Conservation (phyloP, 2,888 invertebrate species). For the Platycheirus rosarum region DNA sequence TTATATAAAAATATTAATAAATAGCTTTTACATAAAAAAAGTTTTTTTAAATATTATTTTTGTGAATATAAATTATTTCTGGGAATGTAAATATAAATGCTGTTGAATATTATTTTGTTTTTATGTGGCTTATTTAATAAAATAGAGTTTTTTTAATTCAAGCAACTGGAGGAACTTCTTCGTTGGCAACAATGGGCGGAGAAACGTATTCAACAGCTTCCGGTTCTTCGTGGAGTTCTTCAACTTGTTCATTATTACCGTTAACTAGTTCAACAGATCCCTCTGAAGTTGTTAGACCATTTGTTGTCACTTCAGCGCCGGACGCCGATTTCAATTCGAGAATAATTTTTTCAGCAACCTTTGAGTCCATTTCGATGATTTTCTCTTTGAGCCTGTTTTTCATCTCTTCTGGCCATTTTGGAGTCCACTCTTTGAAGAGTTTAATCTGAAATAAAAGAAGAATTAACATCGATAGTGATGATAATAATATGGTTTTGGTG, state of each 20-base stretch:
- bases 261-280: constrained; percentile 51
- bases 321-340: constrained; percentile 81
- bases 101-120: constrained; percentile 13
- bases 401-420: constrained; percentile 89
- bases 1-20: constrained; percentile 11
- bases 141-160: constrained; percentile 57
- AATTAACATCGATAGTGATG: no score
- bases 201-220: constrained; percentile 67
- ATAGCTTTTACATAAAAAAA: constrained; percentile 2
- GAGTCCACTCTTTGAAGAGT: constrained; percentile 92
- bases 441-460: constrained; percentile 87
- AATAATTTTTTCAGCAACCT: constrained; percentile 88
- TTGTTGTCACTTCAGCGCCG: constrained; percentile 57
- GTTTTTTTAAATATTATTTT: constrained; percentile 34
- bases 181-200: constrained; percentile 47
- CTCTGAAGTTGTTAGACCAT: constrained; percentile 50
- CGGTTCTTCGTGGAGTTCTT: constrained; percentile 68
- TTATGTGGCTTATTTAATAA: constrained; percentile 20
- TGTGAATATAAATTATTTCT: constrained; percentile 28
- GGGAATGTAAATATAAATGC: constrained; percentile 56
- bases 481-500: no score
- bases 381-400: constrained; percentile 87
- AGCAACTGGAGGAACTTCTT: constrained; percentile 76
- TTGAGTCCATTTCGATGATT: constrained; percentile 88
- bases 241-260: constrained; percentile 78